Conservation (phyloP, 2,797 vertebrate species). For the Muscicapa striata region DNA sequence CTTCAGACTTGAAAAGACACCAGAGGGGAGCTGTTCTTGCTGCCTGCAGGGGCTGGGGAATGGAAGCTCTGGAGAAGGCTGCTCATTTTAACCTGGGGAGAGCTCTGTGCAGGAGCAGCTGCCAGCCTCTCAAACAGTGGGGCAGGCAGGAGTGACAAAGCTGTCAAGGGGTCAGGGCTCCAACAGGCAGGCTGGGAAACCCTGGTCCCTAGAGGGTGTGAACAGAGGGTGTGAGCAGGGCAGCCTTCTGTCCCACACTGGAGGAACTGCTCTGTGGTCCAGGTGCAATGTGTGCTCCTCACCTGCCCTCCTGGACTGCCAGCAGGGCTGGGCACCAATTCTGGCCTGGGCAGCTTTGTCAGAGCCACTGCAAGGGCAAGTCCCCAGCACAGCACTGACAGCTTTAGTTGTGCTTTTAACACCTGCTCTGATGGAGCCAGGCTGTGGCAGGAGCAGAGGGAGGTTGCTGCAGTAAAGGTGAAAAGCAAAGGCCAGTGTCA, state of each 20-base stretch:
- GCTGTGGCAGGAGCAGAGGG: neutral
- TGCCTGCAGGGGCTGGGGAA: neutral
- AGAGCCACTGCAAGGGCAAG: neutral
- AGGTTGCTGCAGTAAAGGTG: neutral
- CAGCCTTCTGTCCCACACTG: neutral
- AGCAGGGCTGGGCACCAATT: neutral
- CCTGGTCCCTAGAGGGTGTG: fast-evolving
- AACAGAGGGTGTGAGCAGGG: neutral
- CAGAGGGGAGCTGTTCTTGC: neutral
- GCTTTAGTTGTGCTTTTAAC: neutral
- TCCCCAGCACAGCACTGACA: neutral
- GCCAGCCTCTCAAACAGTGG: fast-evolving
- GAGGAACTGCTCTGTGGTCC: fast-evolving
- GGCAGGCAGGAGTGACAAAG: neutral
- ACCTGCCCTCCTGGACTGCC: fast-evolving
- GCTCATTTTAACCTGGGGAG: neutral
- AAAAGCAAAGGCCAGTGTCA: neutral
- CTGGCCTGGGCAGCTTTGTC: neutral
- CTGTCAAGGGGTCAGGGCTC: no score
- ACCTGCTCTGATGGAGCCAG: neutral
- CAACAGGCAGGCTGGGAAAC: neutral
- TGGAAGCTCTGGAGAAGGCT: neutral
- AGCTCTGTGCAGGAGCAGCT: neutral
- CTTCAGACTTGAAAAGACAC: neutral
- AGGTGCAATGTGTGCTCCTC: fast-evolving